phyloP scores from a whole-genome alignment of 2,888 invertebrate genomes.

The Pediacus dermestoides region DNA sequence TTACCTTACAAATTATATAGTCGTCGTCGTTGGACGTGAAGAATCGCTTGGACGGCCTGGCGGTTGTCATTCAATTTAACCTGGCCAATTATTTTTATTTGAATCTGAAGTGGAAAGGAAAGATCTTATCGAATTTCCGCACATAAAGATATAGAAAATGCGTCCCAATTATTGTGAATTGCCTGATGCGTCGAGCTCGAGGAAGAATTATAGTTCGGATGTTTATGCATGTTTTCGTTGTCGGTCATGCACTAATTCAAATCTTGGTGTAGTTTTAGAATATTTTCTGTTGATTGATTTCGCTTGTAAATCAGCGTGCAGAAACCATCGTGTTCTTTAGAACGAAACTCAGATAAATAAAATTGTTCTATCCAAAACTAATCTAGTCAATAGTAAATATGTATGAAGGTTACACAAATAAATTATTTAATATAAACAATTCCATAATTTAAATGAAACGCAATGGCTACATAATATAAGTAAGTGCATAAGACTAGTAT shows the following conservation, averaged over 20 bases:
- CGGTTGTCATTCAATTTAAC: conserved; percentile 12
- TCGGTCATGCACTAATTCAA: neutral
- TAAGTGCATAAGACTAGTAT: too few species aligned
- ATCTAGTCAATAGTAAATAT: too few species aligned
- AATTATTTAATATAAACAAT: conserved; percentile 3
- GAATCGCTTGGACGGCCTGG: conserved; percentile 6
- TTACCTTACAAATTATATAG: conserved; percentile 20
- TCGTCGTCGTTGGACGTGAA: conserved; percentile 11
- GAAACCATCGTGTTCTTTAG: too few species aligned
- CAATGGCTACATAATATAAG: too few species aligned
- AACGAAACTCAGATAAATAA: too few species aligned
- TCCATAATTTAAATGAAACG: too few species aligned
- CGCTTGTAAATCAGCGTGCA: too few species aligned
- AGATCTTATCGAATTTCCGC: conserved; percentile 13
- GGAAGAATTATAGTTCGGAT: neutral
- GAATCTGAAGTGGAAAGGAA: conserved; percentile 10
- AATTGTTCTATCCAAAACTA: too few species aligned
- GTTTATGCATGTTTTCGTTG: neutral
- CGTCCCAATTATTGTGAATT: neutral
- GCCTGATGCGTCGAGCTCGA: too few species aligned
- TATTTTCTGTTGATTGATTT: too few species aligned
- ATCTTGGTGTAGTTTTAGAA: too few species aligned
- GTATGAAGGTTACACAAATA: too few species aligned
- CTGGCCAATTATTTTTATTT: conserved; percentile 16
- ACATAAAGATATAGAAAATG: neutral